These are phyloP conservation scores for Chiridota heheva DNA, from an alignment of 35 echinoderm and acorn worm species.

Conservation along the genomic window DNA sequence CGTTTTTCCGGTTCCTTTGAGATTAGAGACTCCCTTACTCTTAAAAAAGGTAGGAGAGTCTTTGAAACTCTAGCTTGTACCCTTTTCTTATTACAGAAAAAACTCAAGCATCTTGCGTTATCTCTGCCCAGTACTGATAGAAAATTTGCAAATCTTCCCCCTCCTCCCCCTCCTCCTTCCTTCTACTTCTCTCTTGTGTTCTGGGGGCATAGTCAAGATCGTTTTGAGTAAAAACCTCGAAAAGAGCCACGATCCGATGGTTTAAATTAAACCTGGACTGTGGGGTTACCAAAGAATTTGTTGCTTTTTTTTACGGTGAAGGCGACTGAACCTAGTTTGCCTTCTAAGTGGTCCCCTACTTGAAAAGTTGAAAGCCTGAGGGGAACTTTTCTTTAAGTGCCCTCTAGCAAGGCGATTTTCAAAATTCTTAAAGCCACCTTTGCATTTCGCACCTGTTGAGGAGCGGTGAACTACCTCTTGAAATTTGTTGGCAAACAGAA, in stretches of 20 bases:
- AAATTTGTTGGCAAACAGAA: background rate
- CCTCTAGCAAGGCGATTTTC: background rate
- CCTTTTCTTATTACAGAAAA: background rate
- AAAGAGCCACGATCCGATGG: background rate
- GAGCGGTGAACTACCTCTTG: background rate
- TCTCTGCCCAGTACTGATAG: no score
- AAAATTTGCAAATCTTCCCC: no score
- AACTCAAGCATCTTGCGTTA: background rate
- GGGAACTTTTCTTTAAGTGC: background rate
- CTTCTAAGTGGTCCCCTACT: background rate
- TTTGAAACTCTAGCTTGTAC: conserved; percentile 11
- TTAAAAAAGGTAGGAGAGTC: background rate
- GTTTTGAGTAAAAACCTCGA: background rate
- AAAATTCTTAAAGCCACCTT: background rate
- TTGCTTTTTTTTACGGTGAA: background rate
- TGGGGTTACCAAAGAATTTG: background rate
- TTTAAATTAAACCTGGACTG: no score
- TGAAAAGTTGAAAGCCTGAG: background rate
- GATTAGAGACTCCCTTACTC: background rate
- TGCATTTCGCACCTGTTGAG: background rate
- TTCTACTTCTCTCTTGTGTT: background rate
- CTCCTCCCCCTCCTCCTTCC: no score
- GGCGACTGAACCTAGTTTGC: background rate
- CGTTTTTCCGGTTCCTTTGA: background rate
- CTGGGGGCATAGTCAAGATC: background rate